Base-by-base conservation (phyloP, 2,888 invertebrate species). In the Dolichomitus sp. region DNA sequence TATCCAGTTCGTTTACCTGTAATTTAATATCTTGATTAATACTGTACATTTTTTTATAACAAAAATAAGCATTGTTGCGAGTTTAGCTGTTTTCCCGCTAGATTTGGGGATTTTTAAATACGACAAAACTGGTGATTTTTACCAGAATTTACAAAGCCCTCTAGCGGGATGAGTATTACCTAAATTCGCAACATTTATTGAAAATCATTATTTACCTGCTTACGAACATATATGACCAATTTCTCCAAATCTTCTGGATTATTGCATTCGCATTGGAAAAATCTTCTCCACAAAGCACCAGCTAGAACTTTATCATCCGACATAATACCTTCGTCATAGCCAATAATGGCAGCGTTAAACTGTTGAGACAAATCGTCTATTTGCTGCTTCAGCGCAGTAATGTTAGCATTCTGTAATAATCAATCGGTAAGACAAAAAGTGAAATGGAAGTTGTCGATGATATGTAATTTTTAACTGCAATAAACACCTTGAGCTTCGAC, bases 311-410 rank as follows among this genome's bases (percentile, higher is more conserved):
- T 95, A 91, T 99, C 99, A 90, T 97, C 96, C 14, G 95, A 95
- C 87, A 96, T 94, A 17, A 98, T 93, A 2, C 98, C 98, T 94
- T 98, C 98, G 93, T 99, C 98, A 90, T 98, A 98, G 0, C 96
- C 95, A 80, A 98, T 95, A 14, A 98, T 91, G 6, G 97, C 96
- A 0, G 98, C 98, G 94, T 97, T 97, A 92, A 98, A 97, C 90
- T 98, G 97, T 87, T 97, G 95, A 0, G 96, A 96, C 27, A 98
- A 92, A 74, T 95, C 95, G 42, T 94, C 88, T 0, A 97, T 94
- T 93, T 97, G 96, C 77, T 95, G 94, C 78, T 95, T 95, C 30
- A 96, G 95, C 84, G 95, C 94, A 1, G 96, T 94, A 61, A 95
- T 94, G 93, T 96, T 96, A 33, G 95, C 95, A 54, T 95, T 95